Evolutionary conservation across 30 jellyfish, hydroid and myxozoan genomes (phyloP).

Genomic region (Sanderia malayensis): DNA sequence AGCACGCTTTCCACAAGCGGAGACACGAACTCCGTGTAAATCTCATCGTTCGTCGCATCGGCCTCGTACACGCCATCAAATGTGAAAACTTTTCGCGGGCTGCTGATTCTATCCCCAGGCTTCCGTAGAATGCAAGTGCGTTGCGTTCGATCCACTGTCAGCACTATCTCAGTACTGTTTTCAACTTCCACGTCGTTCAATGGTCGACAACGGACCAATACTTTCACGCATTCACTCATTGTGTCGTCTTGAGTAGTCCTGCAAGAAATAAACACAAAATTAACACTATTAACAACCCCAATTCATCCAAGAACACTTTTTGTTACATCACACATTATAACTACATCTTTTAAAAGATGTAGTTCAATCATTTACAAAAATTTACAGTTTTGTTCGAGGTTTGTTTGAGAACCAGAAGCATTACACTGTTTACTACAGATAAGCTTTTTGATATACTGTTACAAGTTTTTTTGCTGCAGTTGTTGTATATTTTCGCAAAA

Average conservation of each 20-base stretch:
- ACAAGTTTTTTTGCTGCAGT: too few relatives aligned
- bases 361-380: too few relatives aligned
- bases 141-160: slow-evolving; percentile 85
- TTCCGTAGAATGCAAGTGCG: slow-evolving; percentile 78
- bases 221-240: slow-evolving; percentile 98
- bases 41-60: slow-evolving; percentile 91
- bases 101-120: slow-evolving; percentile 65
- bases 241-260: slow-evolving; percentile 52
- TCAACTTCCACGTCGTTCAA: slow-evolving; percentile 75
- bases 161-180: slow-evolving; percentile 56
- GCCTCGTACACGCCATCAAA: slow-evolving; percentile 90
- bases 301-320: too few relatives aligned
- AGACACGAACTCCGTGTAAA: slow-evolving; percentile 76
- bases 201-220: slow-evolving; percentile 93
- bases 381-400: too few relatives aligned
- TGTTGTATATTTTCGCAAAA: too few relatives aligned
- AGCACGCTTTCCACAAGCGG: slow-evolving; percentile 96
- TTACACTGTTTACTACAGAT: too few relatives aligned
- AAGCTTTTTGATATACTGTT: too few relatives aligned
- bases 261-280: too few relatives aligned
- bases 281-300: too few relatives aligned
- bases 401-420: too few relatives aligned
- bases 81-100: slow-evolving; percentile 87
- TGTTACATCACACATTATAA: too few relatives aligned
- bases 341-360: too few relatives aligned